Conservation (phyloP, 92 coral and sea anemone species). For the Desmophyllum pertusum region DNA sequence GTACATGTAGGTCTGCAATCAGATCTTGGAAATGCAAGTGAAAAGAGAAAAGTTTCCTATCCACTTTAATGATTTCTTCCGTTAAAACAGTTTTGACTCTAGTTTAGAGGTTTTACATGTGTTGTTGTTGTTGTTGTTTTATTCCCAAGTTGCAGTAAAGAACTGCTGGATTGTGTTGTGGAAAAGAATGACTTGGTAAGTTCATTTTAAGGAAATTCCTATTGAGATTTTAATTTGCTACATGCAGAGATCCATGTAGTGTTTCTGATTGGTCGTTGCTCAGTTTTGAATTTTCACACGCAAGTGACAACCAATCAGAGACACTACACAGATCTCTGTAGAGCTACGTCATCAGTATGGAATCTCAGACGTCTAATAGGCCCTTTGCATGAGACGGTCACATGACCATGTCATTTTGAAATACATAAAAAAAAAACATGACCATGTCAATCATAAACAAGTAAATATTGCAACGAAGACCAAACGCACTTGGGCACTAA, state of each 20-base stretch:
- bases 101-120: neutral
- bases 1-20: neutral
- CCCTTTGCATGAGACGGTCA: too few relatives aligned
- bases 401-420: too few relatives aligned
- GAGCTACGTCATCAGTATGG: neutral
- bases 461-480: too few relatives aligned
- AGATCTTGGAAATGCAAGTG: neutral
- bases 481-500: too few relatives aligned
- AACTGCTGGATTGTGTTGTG: constrained; percentile 54
- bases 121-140: too few relatives aligned
- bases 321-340: too few relatives aligned
- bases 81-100: neutral
- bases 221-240: neutral
- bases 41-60: neutral
- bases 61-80: neutral
- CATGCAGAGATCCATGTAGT: neutral
- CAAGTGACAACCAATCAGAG: too few relatives aligned
- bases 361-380: too few relatives aligned
- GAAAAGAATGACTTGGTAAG: constrained; percentile 88
- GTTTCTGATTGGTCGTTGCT: neutral
- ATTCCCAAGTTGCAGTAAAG: constrained; percentile 70
- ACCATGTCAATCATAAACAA: too few relatives aligned
- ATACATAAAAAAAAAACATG: too few relatives aligned
- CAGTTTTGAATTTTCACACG: too few relatives aligned
- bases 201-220: neutral